Evolutionary conservation across 2,113 vertebrate species (phyloP), one percentile per base, ranked within the genome.

Genomic region (Polypterus senegalus): DNA sequence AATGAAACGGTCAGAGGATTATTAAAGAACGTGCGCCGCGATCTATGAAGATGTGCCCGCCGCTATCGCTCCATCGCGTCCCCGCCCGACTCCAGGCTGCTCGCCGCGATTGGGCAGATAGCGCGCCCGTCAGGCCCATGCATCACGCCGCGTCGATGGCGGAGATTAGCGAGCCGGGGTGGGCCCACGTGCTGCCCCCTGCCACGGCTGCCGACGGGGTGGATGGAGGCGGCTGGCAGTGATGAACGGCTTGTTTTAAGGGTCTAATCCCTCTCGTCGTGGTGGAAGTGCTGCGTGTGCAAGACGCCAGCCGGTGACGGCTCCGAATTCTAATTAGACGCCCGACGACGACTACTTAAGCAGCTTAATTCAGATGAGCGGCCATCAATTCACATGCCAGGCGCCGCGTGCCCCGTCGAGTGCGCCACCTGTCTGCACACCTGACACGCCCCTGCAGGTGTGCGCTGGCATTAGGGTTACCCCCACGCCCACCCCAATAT

Each of bases 1-100:
- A 88, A 89, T 86, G 83, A 86, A 87, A 85, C 70, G 79, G 76
- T 81, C 82, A 77, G 73, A 71, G 79, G 77, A 81, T 86, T 85
- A 86, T 87, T 86, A 86, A 86, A 80, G 83, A 83, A 83, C 79
- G 62, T 9, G 71, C 66, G 27, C 27, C 61, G 65, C 73, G 52
- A 63, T 61, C 56, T 57, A 63, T 54, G 46, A 48, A 9, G 48
- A 57, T 60, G 54, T 27, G 45, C 47, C 53, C 66, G 49, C 27
- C 55, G 27, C 27, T 27, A 69, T 64, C 69, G 58, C 69, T 69
- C 68, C 56, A 66, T 61, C 67, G 64, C 68, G 72, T 74, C 62
- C 70, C 73, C 65, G 69, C 27, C 63, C 55, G 53, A 67, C 61
- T 64, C 48, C 11, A 49, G 47, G 7, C 51, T 49, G 63, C 27